phyloP scores from a whole-genome alignment of 1,140 invertebrate genomes.

The Adelges cooleyi region DNA sequence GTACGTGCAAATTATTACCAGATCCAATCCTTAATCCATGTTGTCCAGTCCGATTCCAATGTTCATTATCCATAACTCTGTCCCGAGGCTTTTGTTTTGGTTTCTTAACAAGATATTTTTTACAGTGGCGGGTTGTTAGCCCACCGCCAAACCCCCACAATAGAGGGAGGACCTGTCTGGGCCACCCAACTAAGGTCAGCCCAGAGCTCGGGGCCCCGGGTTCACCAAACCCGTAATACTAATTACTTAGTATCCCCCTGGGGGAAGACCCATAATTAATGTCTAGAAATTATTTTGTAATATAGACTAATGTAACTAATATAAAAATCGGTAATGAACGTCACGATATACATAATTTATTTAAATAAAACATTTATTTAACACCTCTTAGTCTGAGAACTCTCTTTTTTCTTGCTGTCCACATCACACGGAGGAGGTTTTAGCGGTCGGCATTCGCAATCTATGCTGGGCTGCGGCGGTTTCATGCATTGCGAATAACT shows the following conservation, averaged over 20 bases:
- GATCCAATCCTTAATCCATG: background rate
- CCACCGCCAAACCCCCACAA: background rate
- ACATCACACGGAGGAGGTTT: too few relatives aligned
- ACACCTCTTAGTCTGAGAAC: too few relatives aligned
- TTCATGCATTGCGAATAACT: too few relatives aligned
- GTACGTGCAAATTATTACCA: slow-evolving; percentile 5
- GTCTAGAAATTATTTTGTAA: too few relatives aligned
- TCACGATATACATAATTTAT: too few relatives aligned
- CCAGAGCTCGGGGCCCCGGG: background rate
- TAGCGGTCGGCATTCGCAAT: too few relatives aligned
- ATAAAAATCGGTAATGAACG: too few relatives aligned
- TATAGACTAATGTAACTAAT: too few relatives aligned
- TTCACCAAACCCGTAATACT: background rate
- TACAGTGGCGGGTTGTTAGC: background rate
- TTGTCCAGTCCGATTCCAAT: background rate
- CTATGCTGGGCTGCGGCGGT: too few relatives aligned
- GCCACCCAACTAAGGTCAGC: background rate
- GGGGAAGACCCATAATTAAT: too few relatives aligned
- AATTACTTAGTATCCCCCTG: background rate
- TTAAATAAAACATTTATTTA: too few relatives aligned
- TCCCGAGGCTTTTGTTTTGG: slow-evolving; percentile 4
- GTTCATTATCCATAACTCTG: background rate
- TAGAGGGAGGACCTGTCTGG: background rate
- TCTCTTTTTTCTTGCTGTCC: too few relatives aligned
- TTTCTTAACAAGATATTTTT: slow-evolving; percentile 6